These are phyloP conservation scores for Ladona fulva DNA, from an alignment of 1,140 invertebrate genomes.

Conservation along the genomic window DNA sequence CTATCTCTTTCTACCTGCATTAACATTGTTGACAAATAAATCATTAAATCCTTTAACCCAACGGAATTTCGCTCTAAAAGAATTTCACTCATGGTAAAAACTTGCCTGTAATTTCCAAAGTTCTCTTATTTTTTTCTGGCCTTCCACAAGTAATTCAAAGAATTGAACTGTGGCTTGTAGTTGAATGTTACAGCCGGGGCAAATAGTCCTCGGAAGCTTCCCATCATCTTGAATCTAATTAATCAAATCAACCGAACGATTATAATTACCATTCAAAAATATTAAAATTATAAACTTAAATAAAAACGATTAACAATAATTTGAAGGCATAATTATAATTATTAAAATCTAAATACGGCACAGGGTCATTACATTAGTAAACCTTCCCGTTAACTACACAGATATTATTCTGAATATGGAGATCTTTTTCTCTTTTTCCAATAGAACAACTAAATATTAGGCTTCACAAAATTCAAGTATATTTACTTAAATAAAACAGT, in stretches of 20 bases:
- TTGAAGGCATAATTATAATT: not conserved
- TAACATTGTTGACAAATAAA: not conserved
- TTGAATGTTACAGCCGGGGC: constrained; percentile 63
- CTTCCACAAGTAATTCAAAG: constrained; percentile 55
- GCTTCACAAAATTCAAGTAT: no score
- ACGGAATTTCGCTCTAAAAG: no score
- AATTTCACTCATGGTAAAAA: not conserved
- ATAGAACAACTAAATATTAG: not conserved
- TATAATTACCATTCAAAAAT: constrained; percentile 18
- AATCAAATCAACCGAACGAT: constrained; percentile 22
- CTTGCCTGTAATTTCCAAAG: constrained; percentile 41
- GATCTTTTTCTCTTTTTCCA: not conserved
- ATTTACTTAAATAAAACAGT: not conserved
- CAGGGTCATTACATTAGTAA: not conserved
- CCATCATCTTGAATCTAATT: constrained; percentile 55
- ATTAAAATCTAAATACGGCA: not conserved
- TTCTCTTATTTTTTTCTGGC: constrained; percentile 48
- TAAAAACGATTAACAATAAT: not conserved
- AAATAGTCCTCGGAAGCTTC: constrained; percentile 56
- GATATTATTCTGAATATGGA: not conserved
- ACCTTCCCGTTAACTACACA: not conserved
- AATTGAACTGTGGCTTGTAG: constrained; percentile 60
- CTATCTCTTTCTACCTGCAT: constrained; percentile 12
- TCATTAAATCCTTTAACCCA: no score
- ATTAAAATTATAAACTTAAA: not conserved